Conservation (phyloP, 2,113 vertebrate genomes). For the Clarias batrachus region DNA sequence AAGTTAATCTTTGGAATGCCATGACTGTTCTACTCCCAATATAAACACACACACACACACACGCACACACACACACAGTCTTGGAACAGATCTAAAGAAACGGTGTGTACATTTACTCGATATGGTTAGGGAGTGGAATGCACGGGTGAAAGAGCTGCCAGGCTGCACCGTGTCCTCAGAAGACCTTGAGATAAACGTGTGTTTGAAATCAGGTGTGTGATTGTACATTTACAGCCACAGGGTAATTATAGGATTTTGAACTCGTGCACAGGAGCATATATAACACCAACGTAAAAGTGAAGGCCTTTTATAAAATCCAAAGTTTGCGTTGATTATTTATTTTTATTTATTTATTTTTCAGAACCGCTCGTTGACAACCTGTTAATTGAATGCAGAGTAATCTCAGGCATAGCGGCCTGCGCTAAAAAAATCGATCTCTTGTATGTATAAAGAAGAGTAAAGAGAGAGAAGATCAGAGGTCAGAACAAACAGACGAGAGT, state of each 20-base stretch:
- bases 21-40: not conserved
- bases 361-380: not conserved
- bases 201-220: conserved; percentile 21
- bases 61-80: not conserved
- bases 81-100: conserved; percentile 16
- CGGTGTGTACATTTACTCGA: conserved; percentile 24
- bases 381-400: not conserved
- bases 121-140: conserved; percentile 16
- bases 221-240: not conserved
- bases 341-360: not conserved
- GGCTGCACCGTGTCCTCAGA: conserved; percentile 50
- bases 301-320: not conserved
- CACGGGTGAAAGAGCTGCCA: conserved; percentile 6
- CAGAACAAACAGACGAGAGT: not conserved
- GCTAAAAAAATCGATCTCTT: not conserved
- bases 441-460: not conserved
- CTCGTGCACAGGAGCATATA: not conserved
- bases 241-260: conserved; percentile 1
- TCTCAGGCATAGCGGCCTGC: not conserved
- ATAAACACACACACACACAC: conserved; percentile 2
- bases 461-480: conserved; percentile 2
- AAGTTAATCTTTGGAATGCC: not conserved
- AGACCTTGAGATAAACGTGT: conserved; percentile 45
- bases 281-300: conserved; percentile 19
- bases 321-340: not conserved